Evolutionary conservation across 1,140 invertebrate genomes (phyloP).

Genomic region (Nasonia longicornis): DNA sequence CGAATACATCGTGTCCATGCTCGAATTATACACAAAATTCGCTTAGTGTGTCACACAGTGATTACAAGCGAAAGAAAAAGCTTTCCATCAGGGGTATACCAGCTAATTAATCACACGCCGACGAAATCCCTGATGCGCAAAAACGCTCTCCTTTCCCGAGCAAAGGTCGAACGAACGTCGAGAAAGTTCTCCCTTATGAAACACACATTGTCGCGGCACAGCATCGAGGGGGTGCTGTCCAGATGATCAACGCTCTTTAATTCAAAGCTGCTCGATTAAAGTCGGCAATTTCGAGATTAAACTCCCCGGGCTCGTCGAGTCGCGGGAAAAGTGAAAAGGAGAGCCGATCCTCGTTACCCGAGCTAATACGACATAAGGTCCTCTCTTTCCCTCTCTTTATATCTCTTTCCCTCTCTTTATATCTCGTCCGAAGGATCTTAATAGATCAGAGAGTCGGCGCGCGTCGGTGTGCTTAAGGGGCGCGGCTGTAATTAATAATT

Average conservation of each 20-base stretch:
- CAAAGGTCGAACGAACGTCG: too few relatives aligned
- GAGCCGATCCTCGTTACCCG: not conserved
- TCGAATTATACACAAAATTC: too few relatives aligned
- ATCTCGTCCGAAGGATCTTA: conserved; percentile 8
- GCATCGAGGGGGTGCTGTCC: not conserved
- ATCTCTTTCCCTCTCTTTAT: not conserved
- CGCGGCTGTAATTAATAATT: conserved; percentile 39
- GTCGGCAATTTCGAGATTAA: not conserved
- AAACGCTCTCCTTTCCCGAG: too few relatives aligned
- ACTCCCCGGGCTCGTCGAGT: too few relatives aligned
- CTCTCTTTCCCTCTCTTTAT: not conserved
- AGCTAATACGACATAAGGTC: not conserved
- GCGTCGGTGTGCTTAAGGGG: not conserved
- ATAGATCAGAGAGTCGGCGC: conserved; percentile 3
- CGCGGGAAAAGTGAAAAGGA: not conserved
- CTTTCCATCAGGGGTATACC: too few relatives aligned
- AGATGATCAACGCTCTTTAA: not conserved
- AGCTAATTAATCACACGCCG: too few relatives aligned
- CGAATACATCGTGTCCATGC: too few relatives aligned
- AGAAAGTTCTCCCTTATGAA: too few relatives aligned
- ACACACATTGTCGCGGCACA: too few relatives aligned
- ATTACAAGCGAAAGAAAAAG: too few relatives aligned
- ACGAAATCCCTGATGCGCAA: too few relatives aligned
- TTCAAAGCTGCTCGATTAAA: not conserved
- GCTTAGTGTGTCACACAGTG: too few relatives aligned